phyloP scores from a whole-genome alignment of 2,888 invertebrate species.

The Tribolium freemani region DNA sequence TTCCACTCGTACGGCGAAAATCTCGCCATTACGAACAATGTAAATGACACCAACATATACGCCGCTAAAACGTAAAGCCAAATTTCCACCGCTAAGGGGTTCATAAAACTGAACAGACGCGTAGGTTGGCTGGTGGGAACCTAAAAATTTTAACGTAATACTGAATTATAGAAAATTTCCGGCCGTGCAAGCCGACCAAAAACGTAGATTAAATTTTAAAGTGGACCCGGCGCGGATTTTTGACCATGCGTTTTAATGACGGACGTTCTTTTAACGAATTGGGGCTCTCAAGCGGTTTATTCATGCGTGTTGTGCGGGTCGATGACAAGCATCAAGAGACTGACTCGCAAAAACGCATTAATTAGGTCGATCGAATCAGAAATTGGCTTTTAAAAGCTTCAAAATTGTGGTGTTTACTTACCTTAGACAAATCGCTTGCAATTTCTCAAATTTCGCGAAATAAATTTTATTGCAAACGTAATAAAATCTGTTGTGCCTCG shows the following conservation, averaged over 20 bases:
- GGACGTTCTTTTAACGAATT: not conserved
- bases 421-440: not conserved
- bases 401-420: no score
- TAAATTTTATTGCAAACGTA: slow-evolving; percentile 11
- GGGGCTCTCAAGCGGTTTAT: not conserved
- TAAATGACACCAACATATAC: slow-evolving; percentile 93
- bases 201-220: slow-evolving; percentile 14
- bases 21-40: slow-evolving; percentile 95
- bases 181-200: not conserved
- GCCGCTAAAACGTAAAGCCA: slow-evolving; percentile 96
- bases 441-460: slow-evolving; percentile 6
- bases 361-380: no score
- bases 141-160: slow-evolving; percentile 68
- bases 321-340: no score
- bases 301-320: no score
- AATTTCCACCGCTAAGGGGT: slow-evolving; percentile 95
- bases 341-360: no score
- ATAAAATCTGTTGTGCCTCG: slow-evolving; percentile 18
- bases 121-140: slow-evolving; percentile 91
- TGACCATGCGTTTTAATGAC: not conserved
- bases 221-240: not conserved
- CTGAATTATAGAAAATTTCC: slow-evolving; percentile 12
- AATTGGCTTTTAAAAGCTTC: no score
- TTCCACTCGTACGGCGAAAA: slow-evolving; percentile 98
- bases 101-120: slow-evolving; percentile 94